Evolutionary conservation across 2,113 vertebrate genomes (phyloP).

Genomic region (Ptilonorhynchus violaceus): DNA sequence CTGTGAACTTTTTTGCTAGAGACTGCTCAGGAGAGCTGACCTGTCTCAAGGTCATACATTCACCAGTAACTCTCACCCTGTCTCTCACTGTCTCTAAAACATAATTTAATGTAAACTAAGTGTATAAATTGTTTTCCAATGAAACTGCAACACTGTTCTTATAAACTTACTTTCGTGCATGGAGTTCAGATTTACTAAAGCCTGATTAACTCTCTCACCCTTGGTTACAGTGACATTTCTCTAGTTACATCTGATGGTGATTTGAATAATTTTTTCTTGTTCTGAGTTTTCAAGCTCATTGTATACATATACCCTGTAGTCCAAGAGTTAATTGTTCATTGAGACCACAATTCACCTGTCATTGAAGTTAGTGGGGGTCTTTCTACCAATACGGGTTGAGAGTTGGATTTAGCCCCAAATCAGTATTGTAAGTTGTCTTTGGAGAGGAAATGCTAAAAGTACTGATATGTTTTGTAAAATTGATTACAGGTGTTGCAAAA

Average conservation of each 20-base stretch:
- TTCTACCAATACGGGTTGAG: background rate
- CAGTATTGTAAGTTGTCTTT: background rate
- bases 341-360: background rate
- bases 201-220: background rate
- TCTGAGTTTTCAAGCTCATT: background rate
- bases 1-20: background rate
- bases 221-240: background rate
- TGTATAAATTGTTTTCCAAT: background rate
- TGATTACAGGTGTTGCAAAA: background rate
- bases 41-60: background rate
- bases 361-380: background rate
- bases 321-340: background rate
- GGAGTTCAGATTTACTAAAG: background rate
- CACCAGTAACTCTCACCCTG: background rate
- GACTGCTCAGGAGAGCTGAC: background rate
- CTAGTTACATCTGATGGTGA: background rate
- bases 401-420: background rate
- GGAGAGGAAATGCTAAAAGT: background rate
- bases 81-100: background rate
- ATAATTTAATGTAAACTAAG: background rate
- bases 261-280: background rate
- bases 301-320: background rate
- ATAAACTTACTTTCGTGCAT: background rate
- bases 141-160: background rate
- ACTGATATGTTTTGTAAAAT: background rate